Base-by-base conservation (phyloP, 92 coral and sea anemone species). In the Paragorgia papillata region DNA sequence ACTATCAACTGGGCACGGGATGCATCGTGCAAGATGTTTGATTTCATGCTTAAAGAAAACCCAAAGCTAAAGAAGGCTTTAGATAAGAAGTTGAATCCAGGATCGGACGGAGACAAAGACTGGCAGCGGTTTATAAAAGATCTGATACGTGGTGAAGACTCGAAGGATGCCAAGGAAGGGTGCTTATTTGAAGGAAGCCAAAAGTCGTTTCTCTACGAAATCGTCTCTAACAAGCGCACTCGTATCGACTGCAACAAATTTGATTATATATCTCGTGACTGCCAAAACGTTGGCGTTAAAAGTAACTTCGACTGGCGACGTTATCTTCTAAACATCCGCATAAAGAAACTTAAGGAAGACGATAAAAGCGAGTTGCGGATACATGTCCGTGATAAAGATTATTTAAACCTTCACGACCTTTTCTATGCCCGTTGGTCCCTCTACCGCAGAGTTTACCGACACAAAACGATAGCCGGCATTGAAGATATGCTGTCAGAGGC, bases 181-280 rank as follows among this genome's bases (percentile, higher is more conserved):
- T 75, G 34, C 81, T 33, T 57, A 60, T 59, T 57, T 0, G 21
- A 58, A 13, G 64, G 80, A 1, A 19, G 58, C 24, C 31, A 41
- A 17, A 62, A 71, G 37, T 53, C 44, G 64, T 71, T 71, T 34
- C 62, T 43, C 54, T 75, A 69, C 49, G 55, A 94, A 92, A 94
- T 94, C 63, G 97, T 94, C 33, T 96, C 97, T 3, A 94, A 93
- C 85, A 94, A 94, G 69, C 75, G 97, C 26, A 90, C 89, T 5
- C 94, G 97, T 6, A 94, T 94, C 29, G 98, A 94, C 68, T 96
- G 91, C 17, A 95, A 91, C 74, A 94, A 94, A 69, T 94, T 90
- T 83, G 98, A 94, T 54, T 94, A 94, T 70, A 88, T 94, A 75
- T 82, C 98, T 10, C 84, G 98, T 2, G 98, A 94, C 67, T 94